A percentile compares a stretch with the other conserved stretches of the same genome.
Conservation (phyloP, 1,140 invertebrate species). For the Bombus huntii region DNA sequence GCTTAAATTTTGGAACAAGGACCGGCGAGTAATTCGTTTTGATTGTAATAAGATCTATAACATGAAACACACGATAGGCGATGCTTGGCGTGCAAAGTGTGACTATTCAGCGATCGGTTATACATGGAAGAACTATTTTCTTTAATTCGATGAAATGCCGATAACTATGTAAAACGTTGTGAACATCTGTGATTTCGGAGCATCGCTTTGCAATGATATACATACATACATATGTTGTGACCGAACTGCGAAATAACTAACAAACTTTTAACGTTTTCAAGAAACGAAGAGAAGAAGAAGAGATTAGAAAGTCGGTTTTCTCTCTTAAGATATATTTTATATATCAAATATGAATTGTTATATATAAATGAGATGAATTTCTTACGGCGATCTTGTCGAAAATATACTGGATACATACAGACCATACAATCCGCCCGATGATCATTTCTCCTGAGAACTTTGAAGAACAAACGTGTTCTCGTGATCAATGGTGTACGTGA, state of each 20-base stretch:
- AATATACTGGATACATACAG: slow-evolving; percentile 50
- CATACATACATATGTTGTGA: neutral
- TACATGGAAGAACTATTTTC: neutral
- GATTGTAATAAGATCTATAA: neutral
- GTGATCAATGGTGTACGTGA: neutral
- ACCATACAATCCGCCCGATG: slow-evolving; percentile 63
- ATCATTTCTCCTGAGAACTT: slow-evolving; percentile 25
- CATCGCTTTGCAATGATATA: neutral
- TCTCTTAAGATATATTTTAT: slow-evolving; percentile 26
- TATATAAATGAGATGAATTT: slow-evolving; percentile 19
- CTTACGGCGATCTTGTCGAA: slow-evolving; percentile 29
- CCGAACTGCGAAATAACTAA: neutral
- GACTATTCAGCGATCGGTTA: neutral
- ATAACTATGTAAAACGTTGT: neutral
- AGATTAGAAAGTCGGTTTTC: neutral
- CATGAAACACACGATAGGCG: neutral
- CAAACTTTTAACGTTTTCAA: neutral
- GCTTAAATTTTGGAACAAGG: neutral
- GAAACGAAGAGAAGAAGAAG: neutral
- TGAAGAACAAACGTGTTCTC: neutral
- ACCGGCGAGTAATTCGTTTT: neutral
- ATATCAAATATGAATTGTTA: slow-evolving; percentile 21
- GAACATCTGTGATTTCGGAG: neutral
- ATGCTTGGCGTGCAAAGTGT: neutral
- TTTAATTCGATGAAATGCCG: neutral